Conservation (phyloP, 1,140 invertebrate species). For the Brachionus manjavacas region DNA sequence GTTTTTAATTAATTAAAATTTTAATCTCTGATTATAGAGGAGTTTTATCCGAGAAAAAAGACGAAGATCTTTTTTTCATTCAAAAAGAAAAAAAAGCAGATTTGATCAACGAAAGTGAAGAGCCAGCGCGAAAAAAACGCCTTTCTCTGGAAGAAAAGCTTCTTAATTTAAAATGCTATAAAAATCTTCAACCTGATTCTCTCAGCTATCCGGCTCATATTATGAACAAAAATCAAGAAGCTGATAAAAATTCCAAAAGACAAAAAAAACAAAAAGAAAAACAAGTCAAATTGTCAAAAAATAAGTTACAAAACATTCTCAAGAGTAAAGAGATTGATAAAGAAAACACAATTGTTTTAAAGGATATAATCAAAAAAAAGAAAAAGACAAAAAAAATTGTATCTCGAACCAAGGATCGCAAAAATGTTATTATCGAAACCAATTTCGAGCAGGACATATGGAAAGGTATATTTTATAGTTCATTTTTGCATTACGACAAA, state of each 20-base stretch:
- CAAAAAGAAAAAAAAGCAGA: neutral
- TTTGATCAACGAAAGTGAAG: neutral
- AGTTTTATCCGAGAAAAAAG: slow-evolving; percentile 10
- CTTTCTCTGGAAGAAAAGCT: neutral
- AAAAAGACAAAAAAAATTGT: neutral
- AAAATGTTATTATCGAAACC: neutral
- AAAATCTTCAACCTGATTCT: slow-evolving; percentile 10
- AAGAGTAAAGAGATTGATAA: neutral
- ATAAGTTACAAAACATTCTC: neutral
- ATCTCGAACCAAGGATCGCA: neutral
- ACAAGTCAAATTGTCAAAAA: neutral
- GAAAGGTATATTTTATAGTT: neutral
- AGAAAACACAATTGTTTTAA: neutral
- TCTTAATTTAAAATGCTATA: slow-evolving; percentile 7
- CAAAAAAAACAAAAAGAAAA: slow-evolving; percentile 9
- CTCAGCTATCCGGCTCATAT: neutral
- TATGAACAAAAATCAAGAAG: neutral
- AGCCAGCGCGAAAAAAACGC: neutral
- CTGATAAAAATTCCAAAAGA: slow-evolving; percentile 20
- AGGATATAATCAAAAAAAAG: neutral
- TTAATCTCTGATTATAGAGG: neutral
- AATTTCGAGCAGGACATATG: slow-evolving; percentile 18
- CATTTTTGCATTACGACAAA: too few relatives aligned
- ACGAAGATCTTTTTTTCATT: slow-evolving; percentile 36
- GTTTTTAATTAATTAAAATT: neutral